These are phyloP conservation scores for Regulus satrapa DNA, from an alignment of 2,113 vertebrate species.

Conservation along the genomic window DNA sequence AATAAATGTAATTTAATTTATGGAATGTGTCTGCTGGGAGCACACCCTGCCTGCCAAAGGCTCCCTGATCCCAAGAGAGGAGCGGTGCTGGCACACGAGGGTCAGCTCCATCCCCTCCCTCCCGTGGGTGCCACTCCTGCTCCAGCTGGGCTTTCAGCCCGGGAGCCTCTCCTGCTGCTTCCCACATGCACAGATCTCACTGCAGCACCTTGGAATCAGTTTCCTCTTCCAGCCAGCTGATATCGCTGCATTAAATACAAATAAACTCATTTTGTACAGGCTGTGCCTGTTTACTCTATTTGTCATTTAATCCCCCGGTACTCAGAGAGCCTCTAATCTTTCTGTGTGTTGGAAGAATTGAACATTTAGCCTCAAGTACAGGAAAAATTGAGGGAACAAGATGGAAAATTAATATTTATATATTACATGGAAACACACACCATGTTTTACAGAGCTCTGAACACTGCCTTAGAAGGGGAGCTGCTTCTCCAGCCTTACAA, in stretches of 20 bases:
- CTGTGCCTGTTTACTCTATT: neutral
- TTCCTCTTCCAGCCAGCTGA: neutral
- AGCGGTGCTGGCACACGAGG: rapidly evolving
- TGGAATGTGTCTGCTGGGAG: neutral
- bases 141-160: neutral
- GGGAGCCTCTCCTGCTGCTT: neutral
- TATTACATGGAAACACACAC: neutral
- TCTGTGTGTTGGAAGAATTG: neutral
- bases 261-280: neutral
- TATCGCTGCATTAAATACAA: neutral
- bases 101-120: neutral
- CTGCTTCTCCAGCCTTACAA: neutral
- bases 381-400: neutral
- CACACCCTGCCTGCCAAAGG: neutral
- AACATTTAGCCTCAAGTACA: neutral
- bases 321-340: neutral
- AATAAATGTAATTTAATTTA: rapidly evolving
- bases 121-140: too few relatives aligned
- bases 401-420: constrained; percentile 36
- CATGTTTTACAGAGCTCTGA: neutral
- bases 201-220: rapidly evolving
- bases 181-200: neutral
- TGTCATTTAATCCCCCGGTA: neutral
- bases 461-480: neutral
- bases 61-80: neutral